Evolutionary conservation across 2,113 vertebrate species (phyloP), one percentile per base, ranked within the genome.

Genomic region (Trachemys scripta): DNA sequence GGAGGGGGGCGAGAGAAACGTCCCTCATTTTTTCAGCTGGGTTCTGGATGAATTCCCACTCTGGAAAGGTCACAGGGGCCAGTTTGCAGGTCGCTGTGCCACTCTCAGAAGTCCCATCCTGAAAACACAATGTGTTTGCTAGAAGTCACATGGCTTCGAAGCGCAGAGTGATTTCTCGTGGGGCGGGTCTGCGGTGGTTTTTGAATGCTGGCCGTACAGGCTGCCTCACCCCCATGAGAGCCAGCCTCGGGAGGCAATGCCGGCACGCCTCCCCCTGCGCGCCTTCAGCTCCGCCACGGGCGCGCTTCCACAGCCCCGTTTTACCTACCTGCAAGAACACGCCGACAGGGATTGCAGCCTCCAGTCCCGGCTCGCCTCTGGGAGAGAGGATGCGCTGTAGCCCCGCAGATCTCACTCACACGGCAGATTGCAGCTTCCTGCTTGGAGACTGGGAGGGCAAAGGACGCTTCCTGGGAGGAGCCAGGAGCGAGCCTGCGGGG

Each of bases 401-500:
- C 35, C 38, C 2, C 17, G 19, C 35, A 25, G 75, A 5, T 5
- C 75, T 8, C 69, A 7, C 31, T 49, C 27, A 14, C 24, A 2
- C 22, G 2, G 11, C 76, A 31, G 76, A 79, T 72, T 12, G 75
- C 85, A 4, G 76, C 62, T 93, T 93, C 94, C 95, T n/a, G 76
- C 89, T 90, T 65, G 78, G 45, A 42, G 9, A 22, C 53, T 3
- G 19, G 89, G 65, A 80, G 38, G 92, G 51, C 91, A 89, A 92
- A 94, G 81, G 79, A 91, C 89, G 75, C 94, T 95, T 93, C 96
- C 94, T 82, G 94, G 91, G 94, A 80, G 89, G 92, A 47, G 62
- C n/a, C 4, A 45, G 72, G 29, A 7, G 29, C 7, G 8, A 19
- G 72, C n/a, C 24, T 11, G 8, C 1, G 1, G 50, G 78, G 45